Base-by-base conservation (phyloP, 2,797 vertebrate genomes). In the Malurus splendens region DNA sequence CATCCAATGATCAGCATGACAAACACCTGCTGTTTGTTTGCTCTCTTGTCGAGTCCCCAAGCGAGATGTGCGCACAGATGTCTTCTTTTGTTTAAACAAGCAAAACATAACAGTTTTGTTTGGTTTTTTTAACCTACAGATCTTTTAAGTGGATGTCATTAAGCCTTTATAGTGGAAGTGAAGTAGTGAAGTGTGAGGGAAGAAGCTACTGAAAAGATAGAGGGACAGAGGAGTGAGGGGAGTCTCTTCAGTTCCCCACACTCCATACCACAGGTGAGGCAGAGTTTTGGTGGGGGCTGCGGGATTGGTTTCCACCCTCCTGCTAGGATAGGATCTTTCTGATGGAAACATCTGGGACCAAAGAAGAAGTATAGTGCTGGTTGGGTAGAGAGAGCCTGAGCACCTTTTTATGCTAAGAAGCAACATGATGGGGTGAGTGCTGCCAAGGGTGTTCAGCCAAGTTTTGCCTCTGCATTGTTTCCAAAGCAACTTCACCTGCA, bases 261-360 rank as follows among this genome's bases (percentile, higher is more conserved):
- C 39, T 56, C n/a, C 1, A 0, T 45, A 44, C 4, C 2, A 5
- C n/a, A 45, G 51, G 44, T 44, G 55, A 72, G 42, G 50, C 20
- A 54, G 48, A 36, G 14, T 52, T 44, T 55, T 0, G 0, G 33
- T 1, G 0, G 27, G 32, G 17, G n/a, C 64, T 60, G 12, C 0
- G 2, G 19, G 12, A 3, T 19, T 78, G 76, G 3, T 39, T 66
- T 70, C 45, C 81, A 76, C 32, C 47, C 10, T 92, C 12, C 42
- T 54, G 13, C 42, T 71, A 36, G 42, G 45, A 60, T 28, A 16
- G 27, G 30, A 38, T 51, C 48, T 82, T 74, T 77, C 51, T 82
- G 36, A 48, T 18, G 72, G 51, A 65, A 61, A 28, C 0, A 1
- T 48, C 66, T 60, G 27, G 10, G 27, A 50, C 27, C 23, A 62